A percentile compares a stretch with the other conserved stretches of the same genome.
These are phyloP conservation scores for Drosophila murphyi DNA, from an alignment of 1,140 invertebrate species.

Conservation along the genomic window DNA sequence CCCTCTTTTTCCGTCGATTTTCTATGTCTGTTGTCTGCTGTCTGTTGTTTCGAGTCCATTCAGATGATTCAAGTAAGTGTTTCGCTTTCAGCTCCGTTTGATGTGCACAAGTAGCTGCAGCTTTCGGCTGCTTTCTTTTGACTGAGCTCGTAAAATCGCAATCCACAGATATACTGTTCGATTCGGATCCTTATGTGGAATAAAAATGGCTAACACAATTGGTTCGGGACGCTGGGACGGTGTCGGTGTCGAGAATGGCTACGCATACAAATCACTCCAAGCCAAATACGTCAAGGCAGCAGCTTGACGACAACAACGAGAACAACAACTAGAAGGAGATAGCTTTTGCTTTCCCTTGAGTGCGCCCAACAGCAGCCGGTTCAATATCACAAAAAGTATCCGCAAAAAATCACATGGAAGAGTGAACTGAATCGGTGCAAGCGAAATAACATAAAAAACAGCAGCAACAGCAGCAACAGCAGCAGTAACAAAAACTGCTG, in stretches of 20 bases:
- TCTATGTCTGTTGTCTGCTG: slow-evolving; percentile 11
- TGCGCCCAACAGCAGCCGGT: slow-evolving; percentile 43
- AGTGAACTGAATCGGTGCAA: slow-evolving; percentile 2
- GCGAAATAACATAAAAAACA: slow-evolving; percentile 38
- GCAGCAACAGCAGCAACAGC: slow-evolving; percentile 10
- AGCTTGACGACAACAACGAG: slow-evolving; percentile 39
- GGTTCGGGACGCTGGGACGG: no score
- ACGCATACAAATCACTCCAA: slow-evolving; percentile 76
- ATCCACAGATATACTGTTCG: background rate
- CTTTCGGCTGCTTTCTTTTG: slow-evolving; percentile 51
- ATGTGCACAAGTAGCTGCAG: slow-evolving; percentile 56
- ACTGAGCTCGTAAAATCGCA: slow-evolving; percentile 55
- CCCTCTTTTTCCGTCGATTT: background rate
- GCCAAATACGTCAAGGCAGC: slow-evolving; percentile 74
- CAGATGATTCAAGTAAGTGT: slow-evolving; percentile 60
- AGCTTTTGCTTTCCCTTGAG: slow-evolving; percentile 72
- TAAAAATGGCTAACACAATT: background rate
- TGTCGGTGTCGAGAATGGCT: background rate
- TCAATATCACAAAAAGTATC: slow-evolving; percentile 63
- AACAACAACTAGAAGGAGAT: slow-evolving; percentile 27
- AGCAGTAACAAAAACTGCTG: slow-evolving; percentile 28
- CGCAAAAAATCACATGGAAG: slow-evolving; percentile 62
- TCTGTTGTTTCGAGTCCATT: slow-evolving; percentile 41
- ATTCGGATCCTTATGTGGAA: background rate
- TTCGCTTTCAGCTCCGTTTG: slow-evolving; percentile 77